Evolutionary conservation across 2,113 vertebrate genomes (phyloP).

Genomic region (Cyprinus carpio): DNA sequence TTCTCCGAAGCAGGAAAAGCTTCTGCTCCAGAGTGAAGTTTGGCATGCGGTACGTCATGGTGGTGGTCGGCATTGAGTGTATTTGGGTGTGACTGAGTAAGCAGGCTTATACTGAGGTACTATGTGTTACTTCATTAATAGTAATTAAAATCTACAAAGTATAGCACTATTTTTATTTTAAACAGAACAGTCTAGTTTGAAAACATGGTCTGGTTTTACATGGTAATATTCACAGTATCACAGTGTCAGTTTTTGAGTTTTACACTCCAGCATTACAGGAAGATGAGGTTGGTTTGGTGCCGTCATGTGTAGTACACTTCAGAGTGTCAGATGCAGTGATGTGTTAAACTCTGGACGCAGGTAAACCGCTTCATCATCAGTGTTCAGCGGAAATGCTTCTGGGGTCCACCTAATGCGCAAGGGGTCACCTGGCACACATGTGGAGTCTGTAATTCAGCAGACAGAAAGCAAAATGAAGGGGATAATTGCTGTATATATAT

Average conservation of each 20-base stretch:
- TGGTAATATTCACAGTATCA: not conserved
- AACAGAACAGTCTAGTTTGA: slow-evolving; percentile 3
- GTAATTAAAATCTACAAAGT: slow-evolving; percentile 12
- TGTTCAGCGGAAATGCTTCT: not conserved
- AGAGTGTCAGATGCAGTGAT: slow-evolving; percentile 1
- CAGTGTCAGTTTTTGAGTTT: slow-evolving; percentile 10
- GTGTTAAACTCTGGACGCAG: slow-evolving; percentile 21
- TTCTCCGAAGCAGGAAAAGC: slow-evolving; percentile 60
- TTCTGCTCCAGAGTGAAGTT: slow-evolving; percentile 64
- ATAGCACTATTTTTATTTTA: not conserved
- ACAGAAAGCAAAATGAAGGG: not conserved
- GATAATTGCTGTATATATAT: not conserved
- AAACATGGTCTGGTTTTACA: not conserved
- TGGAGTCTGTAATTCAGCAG: slow-evolving; percentile 18
- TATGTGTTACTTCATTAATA: not conserved
- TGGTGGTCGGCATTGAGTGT: slow-evolving; percentile 50
- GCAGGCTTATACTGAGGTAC: slow-evolving; percentile 12
- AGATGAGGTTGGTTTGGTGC: slow-evolving; percentile 20
- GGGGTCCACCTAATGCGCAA: slow-evolving; percentile 3
- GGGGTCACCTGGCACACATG: slow-evolving; percentile 27
- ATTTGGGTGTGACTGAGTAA: not conserved
- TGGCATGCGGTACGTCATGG: slow-evolving; percentile 61
- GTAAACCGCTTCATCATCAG: not conserved
- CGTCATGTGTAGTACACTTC: not conserved
- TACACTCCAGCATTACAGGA: slow-evolving; percentile 26